phyloP scores from a whole-genome alignment of 2,113 vertebrate genomes.

The Phalacrocorax pelagicus region DNA sequence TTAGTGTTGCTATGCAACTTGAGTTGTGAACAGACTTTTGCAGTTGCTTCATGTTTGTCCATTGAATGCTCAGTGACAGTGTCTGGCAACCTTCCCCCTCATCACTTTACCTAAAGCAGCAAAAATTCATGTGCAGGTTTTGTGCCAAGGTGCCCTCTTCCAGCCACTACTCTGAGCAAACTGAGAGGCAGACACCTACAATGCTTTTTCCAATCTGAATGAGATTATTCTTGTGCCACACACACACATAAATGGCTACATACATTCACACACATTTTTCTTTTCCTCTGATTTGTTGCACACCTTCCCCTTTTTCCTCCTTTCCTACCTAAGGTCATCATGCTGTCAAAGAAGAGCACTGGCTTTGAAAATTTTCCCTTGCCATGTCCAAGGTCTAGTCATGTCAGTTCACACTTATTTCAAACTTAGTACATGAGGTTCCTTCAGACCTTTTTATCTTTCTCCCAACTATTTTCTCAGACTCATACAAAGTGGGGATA shows the following conservation, averaged over 20 bases:
- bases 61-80: conserved; percentile 43
- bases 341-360: background rate
- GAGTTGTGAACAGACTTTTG: conserved; percentile 63
- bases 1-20: conserved; percentile 76
- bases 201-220: background rate
- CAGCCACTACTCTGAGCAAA: background rate
- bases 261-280: background rate
- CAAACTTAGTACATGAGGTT: background rate
- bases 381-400: background rate
- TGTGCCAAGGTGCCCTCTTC: background rate
- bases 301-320: background rate
- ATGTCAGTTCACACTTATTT: background rate
- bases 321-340: background rate
- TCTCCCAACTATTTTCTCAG: background rate
- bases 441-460: background rate
- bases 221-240: background rate
- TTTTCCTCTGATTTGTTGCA: background rate
- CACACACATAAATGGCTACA: background rate
- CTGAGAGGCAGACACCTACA: background rate
- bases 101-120: conserved; percentile 13
- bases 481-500: background rate
- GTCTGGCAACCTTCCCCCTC: conserved; percentile 42
- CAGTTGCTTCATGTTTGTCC: conserved; percentile 56
- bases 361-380: background rate
- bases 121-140: background rate